Percentiles rank a stretch among this genome's conserved stretches.
These are phyloP conservation scores for Leptinotarsa lineolata DNA, from an alignment of 1,140 invertebrate species.

Conservation along the genomic window DNA sequence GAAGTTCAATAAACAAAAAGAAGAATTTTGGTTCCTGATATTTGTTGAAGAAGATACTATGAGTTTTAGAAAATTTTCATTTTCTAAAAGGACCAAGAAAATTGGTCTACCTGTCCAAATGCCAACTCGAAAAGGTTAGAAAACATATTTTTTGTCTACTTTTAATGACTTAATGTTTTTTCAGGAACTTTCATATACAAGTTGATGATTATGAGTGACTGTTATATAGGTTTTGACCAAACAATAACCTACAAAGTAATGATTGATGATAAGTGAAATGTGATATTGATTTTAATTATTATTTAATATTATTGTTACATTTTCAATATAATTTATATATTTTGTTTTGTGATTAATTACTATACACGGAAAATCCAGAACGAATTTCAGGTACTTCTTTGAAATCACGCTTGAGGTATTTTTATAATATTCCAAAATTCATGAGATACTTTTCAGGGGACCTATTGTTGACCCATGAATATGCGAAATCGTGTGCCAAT, in stretches of 20 bases:
- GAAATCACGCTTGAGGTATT: too few relatives aligned
- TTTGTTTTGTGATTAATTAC: too few relatives aligned
- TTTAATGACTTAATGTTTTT: conserved; percentile 26
- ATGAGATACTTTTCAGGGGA: too few relatives aligned
- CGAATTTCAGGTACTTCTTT: too few relatives aligned
- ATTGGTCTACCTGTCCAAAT: conserved; percentile 44
- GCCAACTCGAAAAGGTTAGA: conserved; percentile 40
- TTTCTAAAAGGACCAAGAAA: conserved; percentile 57
- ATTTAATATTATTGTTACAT: too few relatives aligned
- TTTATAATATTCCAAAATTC: too few relatives aligned
- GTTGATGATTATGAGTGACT: conserved; percentile 91
- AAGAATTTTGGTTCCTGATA: conserved; percentile 93
- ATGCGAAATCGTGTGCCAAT: too few relatives aligned
- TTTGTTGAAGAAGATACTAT: conserved; percentile 79
- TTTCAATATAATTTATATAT: too few relatives aligned
- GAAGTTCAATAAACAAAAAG: conserved; percentile 89
- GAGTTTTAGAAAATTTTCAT: conserved; percentile 82
- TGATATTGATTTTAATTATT: neutral
- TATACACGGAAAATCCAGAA: too few relatives aligned
- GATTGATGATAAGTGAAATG: conserved; percentile 23
- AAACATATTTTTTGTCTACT: neutral
- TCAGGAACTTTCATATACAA: conserved; percentile 77
- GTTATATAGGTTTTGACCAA: conserved; percentile 93
- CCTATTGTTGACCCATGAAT: too few relatives aligned
- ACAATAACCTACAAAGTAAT: conserved; percentile 58